Conservation (phyloP, 2,797 vertebrate genomes). For the Taeniopygia guttata region DNA sequence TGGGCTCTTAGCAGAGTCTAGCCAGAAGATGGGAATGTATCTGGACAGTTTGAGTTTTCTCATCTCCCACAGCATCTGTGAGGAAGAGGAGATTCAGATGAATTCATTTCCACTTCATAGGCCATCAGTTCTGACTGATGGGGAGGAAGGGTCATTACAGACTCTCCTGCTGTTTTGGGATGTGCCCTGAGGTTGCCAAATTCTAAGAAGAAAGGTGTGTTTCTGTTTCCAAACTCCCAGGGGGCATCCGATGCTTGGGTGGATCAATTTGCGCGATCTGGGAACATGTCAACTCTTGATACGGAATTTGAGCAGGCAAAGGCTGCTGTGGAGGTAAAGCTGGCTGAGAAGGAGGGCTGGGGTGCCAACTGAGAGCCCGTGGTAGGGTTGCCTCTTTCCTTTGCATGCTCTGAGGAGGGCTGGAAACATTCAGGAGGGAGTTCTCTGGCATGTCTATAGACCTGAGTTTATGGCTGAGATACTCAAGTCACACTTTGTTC, state of each 20-base stretch:
- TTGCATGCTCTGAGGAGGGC: constrained; percentile 19
- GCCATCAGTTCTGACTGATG: not conserved
- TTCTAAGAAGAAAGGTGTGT: constrained; percentile 31
- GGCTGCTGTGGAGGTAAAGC: constrained; percentile 93
- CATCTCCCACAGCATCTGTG: not conserved
- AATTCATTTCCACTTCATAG: not conserved
- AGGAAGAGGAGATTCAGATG: not conserved
- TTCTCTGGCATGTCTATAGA: not conserved
- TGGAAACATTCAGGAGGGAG: not conserved
- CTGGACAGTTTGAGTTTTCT: not conserved
- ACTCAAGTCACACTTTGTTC: not conserved
- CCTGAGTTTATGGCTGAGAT: not conserved
- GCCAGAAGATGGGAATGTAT: not conserved
- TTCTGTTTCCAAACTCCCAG: constrained; percentile 74
- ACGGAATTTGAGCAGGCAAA: constrained; percentile 95
- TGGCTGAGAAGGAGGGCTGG: not conserved
- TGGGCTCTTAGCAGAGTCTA: constrained; percentile 10
- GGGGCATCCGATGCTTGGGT: constrained; percentile 93
- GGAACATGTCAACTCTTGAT: constrained; percentile 73
- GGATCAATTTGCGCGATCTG: constrained; percentile 86
- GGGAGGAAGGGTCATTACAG: not conserved
- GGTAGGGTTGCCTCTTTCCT: not conserved
- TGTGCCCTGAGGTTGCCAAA: not conserved
- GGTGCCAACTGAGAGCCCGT: not conserved
- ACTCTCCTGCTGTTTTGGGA: not conserved